Percentiles rank a stretch among this genome's conserved stretches.
Conservation (phyloP, 1,140 invertebrate species). For the Drosophila lacteicornis region DNA sequence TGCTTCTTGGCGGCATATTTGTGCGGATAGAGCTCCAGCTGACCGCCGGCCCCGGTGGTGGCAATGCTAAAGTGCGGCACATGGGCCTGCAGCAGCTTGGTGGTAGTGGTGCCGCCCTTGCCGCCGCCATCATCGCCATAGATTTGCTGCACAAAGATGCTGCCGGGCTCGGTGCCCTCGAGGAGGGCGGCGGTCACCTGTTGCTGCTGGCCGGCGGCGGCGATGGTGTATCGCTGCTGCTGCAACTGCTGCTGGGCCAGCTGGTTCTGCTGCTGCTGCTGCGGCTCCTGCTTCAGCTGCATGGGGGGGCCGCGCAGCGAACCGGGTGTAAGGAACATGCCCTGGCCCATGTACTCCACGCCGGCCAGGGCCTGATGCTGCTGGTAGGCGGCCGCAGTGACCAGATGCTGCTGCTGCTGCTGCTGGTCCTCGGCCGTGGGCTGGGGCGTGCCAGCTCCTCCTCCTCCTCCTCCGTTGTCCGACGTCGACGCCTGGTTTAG, state of each 20-base stretch:
- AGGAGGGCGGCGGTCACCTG: conserved; percentile 56
- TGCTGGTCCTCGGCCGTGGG: conserved; percentile 30
- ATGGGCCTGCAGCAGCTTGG: conserved; percentile 78
- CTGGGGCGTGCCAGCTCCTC: conserved; percentile 32
- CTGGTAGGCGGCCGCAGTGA: conserved; percentile 64
- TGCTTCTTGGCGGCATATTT: conserved; percentile 83
- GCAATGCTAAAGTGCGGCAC: conserved; percentile 80
- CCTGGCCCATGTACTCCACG: conserved; percentile 80
- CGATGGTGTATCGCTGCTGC: conserved; percentile 59
- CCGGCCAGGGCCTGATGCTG: conserved; percentile 60
- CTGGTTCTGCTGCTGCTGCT: conserved; percentile 46
- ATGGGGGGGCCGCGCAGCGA: conserved; percentile 61
- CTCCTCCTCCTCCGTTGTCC: conserved; percentile 37
- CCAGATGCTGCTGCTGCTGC: conserved; percentile 41
- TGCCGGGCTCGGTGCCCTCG: conserved; percentile 71
- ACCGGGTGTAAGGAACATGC: conserved; percentile 78
- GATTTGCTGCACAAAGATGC: conserved; percentile 78
- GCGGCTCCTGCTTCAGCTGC: conserved; percentile 76
- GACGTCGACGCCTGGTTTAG: conserved; percentile 74
- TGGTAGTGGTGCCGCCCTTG: conserved; percentile 43
- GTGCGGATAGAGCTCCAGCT: conserved; percentile 78
- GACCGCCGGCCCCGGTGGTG: conserved; percentile 50
- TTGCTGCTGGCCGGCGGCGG: conserved; percentile 54
- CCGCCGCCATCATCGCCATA: conserved; percentile 71
- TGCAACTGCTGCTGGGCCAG: conserved; percentile 56